phyloP scores from a whole-genome alignment of 1,140 invertebrate species.

The Grapholita molesta region DNA sequence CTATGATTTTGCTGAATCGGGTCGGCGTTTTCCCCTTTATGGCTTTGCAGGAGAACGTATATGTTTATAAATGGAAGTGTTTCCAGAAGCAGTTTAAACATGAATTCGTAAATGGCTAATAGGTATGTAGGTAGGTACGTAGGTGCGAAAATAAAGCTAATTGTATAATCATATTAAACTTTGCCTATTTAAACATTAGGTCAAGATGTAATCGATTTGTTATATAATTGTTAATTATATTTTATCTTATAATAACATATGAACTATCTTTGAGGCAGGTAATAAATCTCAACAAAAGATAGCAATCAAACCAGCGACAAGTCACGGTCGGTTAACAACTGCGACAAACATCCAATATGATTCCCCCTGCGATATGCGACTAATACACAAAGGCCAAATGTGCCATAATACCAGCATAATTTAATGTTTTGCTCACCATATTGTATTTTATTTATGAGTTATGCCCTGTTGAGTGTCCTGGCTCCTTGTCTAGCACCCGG shows the following conservation, averaged over 20 bases:
- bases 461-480: constrained; percentile 56
- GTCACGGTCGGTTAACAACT: constrained; percentile 53
- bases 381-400: constrained; percentile 77
- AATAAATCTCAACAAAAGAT: constrained; percentile 14
- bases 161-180: no score
- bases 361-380: constrained; percentile 62
- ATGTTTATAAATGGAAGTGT: constrained; percentile 64
- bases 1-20: constrained; percentile 76
- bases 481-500: constrained; percentile 43
- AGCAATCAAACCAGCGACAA: constrained; percentile 36
- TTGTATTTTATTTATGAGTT: constrained; percentile 79
- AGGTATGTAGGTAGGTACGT: neutral
- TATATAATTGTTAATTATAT: no score
- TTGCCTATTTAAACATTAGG: no score
- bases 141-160: neutral
- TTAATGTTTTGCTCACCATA: constrained; percentile 80
- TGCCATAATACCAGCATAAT: constrained; percentile 79
- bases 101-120: neutral
- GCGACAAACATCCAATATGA: constrained; percentile 51
- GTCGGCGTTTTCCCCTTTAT: constrained; percentile 63
- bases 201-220: no score
- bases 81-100: constrained; percentile 28
- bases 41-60: constrained; percentile 43
- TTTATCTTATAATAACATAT: no score
- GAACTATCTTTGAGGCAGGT: neutral